Conservation (phyloP, 30 jellyfish, hydroid and myxozoan species). For the Chironex yamaguchii region DNA sequence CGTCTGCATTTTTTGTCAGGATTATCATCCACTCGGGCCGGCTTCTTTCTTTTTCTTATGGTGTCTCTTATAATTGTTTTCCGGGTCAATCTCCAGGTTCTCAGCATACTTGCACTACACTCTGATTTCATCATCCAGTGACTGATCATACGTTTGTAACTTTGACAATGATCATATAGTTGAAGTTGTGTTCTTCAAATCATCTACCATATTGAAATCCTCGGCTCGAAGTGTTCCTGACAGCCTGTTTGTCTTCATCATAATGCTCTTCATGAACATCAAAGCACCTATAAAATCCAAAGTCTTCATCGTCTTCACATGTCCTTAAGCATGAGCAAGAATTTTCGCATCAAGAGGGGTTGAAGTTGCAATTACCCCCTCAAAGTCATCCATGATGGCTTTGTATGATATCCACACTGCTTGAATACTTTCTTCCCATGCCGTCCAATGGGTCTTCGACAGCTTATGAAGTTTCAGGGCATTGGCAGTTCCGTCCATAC, state of each 20-base stretch:
- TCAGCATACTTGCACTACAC: no score
- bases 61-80: no score
- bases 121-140: no score
- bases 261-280: constrained; percentile 11
- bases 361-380: constrained; percentile 18
- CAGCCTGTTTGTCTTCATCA: not conserved
- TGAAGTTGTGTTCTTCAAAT: no score
- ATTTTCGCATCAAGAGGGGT: constrained; percentile 39
- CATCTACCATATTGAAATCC: constrained; percentile 11
- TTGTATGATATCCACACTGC: constrained; percentile 47
- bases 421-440: constrained; percentile 44
- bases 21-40: no score
- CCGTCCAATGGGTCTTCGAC: constrained; percentile 36
- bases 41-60: no score
- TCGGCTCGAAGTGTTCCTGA: constrained; percentile 4
- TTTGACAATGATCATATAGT: no score
- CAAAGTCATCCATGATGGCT: constrained; percentile 53
- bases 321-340: constrained; percentile 17
- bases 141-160: no score
- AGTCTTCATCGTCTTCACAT: not conserved
- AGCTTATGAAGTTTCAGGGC: constrained; percentile 3
- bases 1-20: no score
- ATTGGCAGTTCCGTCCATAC: not conserved
- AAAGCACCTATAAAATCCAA: constrained; percentile 10
- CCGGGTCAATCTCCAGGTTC: no score